Conservation (phyloP, 2,888 invertebrate genomes). For the Operophtera brumata region DNA sequence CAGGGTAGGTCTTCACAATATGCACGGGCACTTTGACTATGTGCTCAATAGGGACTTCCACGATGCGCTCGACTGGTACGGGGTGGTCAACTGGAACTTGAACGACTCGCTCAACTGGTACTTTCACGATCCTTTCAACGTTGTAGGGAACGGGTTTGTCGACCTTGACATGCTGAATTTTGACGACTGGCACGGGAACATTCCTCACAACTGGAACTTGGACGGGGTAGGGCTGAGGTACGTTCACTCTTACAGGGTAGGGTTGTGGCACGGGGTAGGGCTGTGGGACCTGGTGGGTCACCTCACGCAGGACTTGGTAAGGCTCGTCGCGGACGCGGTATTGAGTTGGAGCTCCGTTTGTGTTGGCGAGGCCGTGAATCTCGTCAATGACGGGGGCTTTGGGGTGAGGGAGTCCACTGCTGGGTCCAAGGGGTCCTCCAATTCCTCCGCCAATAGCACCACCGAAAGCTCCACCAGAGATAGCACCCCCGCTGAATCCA, state of each 20-base stretch:
- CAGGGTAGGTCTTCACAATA: conserved; percentile 67
- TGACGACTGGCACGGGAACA: conserved; percentile 78
- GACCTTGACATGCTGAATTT: conserved; percentile 77
- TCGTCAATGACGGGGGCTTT: conserved; percentile 67
- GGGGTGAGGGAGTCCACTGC: conserved; percentile 52
- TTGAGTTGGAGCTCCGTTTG: conserved; percentile 64
- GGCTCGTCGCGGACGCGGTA: conserved; percentile 68
- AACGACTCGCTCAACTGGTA: conserved; percentile 80
- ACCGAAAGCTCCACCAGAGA: conserved; percentile 16
- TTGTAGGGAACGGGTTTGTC: conserved; percentile 82
- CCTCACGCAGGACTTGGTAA: conserved; percentile 67
- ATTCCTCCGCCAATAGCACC: conserved; percentile 23
- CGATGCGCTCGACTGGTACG: conserved; percentile 74
- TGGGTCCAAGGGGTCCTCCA: conserved; percentile 29
- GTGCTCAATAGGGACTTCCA: conserved; percentile 79
- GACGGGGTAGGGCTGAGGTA: conserved; percentile 82
- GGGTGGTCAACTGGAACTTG: conserved; percentile 79
- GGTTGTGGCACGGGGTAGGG: conserved; percentile 78
- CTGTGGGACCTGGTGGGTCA: conserved; percentile 79
- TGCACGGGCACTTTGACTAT: conserved; percentile 71
- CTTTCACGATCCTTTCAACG: conserved; percentile 81
- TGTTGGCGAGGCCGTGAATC: conserved; percentile 68
- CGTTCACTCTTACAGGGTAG: conserved; percentile 76
- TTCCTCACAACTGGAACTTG: conserved; percentile 77
- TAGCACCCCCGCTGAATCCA: conserved; percentile 7